Evolutionary conservation across 2,888 invertebrate genomes (phyloP).

Genomic region (Eilema caniola): DNA sequence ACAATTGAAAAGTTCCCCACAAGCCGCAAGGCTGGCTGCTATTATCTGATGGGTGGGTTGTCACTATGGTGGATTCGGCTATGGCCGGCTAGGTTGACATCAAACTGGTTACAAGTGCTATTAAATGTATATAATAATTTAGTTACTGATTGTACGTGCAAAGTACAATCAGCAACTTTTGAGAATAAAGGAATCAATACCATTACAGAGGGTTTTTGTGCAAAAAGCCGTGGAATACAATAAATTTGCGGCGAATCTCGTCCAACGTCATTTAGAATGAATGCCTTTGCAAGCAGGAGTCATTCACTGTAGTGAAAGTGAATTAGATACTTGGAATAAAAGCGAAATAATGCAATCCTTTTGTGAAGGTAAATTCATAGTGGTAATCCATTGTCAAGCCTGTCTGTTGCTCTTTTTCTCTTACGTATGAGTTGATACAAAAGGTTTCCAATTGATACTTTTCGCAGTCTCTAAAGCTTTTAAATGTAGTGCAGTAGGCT

Average conservation of each 20-base stretch:
- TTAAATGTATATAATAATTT: not conserved
- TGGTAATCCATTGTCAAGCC: not conserved
- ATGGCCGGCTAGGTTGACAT: too few relatives aligned
- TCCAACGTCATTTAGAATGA: constrained; percentile 51
- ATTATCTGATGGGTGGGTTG: too few relatives aligned
- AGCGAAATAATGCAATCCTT: not conserved
- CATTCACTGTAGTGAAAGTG: constrained; percentile 19
- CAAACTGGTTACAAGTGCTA: too few relatives aligned
- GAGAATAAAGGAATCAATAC: constrained; percentile 44
- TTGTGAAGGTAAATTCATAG: not conserved
- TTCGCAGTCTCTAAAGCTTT: too few relatives aligned
- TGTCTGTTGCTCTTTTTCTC: not conserved
- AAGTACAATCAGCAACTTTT: constrained; percentile 6
- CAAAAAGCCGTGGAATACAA: constrained; percentile 47
- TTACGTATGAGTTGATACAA: not conserved
- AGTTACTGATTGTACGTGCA: not conserved
- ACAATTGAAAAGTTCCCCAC: too few relatives aligned
- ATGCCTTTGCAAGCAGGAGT: constrained; percentile 41
- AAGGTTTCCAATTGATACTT: not conserved
- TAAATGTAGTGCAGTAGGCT: too few relatives aligned
- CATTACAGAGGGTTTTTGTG: constrained; percentile 56
- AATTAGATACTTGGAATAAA: not conserved
- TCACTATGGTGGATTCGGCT: too few relatives aligned
- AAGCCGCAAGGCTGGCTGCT: too few relatives aligned
- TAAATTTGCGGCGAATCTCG: constrained; percentile 55